Evolutionary conservation across 2,113 vertebrate species (phyloP), one percentile per base, ranked within the genome.

Genomic region (Gallinago media): DNA sequence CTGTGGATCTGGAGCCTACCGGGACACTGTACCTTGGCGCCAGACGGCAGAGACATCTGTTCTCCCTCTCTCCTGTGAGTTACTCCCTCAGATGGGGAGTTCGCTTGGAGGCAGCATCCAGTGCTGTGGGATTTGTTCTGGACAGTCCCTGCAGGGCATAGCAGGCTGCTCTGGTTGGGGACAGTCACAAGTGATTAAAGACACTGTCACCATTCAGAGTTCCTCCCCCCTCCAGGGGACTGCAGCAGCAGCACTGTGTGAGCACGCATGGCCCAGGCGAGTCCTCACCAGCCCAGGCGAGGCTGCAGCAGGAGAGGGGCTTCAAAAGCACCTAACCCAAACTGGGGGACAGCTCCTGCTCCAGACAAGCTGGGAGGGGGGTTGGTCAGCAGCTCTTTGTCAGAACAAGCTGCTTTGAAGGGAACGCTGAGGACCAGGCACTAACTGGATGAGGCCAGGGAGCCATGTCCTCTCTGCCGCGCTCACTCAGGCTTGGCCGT

Each of bases 221-320:
- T 12, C 38, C 38, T 11, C 5, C 11, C 38, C 38, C 38, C 23
- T 42, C 6, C 11, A 38, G 2, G 1, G 68, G 27, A n/a, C 34
- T n/a, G 54, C 42, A 74, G 20, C 23, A 40, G 50, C 56, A 81
- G 62, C 36, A 16, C n/a, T 52, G 17, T 19, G 20, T 32, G 25
- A 58, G 34, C 63, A 66, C 1, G 0, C 8, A 12, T 2, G n/a
- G 13, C 40, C 32, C 20, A 15, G 34, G 23, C 0, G 26, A 54
- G 25, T 18, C n/a, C n/a, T 63, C 75, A 17, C 12, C 0, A 6
- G 1, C 8, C 23, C 36, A 46, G 66, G 71, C 0, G 0, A 32
- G 29, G 36, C 36, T 38, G 36, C 36, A 38, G 34, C 34, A 44
- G 31, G 32, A 80, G 20, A 50, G 25, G 3, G 0, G 2, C 62